Conservation (phyloP, 2,888 invertebrate species). For the Orgyia antiqua region DNA sequence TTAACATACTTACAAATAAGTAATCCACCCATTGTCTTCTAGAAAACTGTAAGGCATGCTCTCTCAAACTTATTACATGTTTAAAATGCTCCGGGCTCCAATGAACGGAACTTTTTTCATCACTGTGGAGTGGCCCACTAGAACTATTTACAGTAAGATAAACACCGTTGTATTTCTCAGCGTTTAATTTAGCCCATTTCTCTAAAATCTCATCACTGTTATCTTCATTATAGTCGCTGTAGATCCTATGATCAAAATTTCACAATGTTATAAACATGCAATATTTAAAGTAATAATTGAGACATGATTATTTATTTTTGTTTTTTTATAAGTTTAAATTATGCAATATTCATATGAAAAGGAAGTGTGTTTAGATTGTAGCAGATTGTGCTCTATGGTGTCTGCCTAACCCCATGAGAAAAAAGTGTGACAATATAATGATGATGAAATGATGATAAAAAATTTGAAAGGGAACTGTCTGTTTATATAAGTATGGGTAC, state of each 20-base stretch:
- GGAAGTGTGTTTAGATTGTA: too few species aligned
- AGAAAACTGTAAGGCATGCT: slow-evolving; percentile 85
- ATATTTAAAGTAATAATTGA: too few species aligned
- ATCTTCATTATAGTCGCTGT: slow-evolving; percentile 92
- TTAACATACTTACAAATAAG: slow-evolving; percentile 83
- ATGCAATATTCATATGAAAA: too few species aligned
- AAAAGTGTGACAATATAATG: too few species aligned
- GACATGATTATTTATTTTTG: background rate
- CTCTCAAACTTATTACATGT: slow-evolving; percentile 88
- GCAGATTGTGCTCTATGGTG: too few species aligned
- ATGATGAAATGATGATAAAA: too few species aligned
- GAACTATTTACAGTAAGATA: slow-evolving; percentile 74
- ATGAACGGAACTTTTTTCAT: slow-evolving; percentile 81
- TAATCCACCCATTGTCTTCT: slow-evolving; percentile 92
- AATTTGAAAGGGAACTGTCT: too few species aligned
- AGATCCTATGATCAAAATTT: slow-evolving; percentile 83
- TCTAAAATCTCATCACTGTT: slow-evolving; percentile 84
- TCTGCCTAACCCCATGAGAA: too few species aligned
- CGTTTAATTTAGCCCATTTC: slow-evolving; percentile 82
- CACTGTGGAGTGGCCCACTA: slow-evolving; percentile 49
- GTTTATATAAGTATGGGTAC: too few species aligned
- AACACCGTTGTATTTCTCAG: slow-evolving; percentile 84
- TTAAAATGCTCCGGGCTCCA: slow-evolving; percentile 88
- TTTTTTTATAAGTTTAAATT: too few species aligned
- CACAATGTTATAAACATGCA: too few species aligned